Conservation (phyloP, 2,797 vertebrate genomes). For the Hydrolagus colliei region DNA sequence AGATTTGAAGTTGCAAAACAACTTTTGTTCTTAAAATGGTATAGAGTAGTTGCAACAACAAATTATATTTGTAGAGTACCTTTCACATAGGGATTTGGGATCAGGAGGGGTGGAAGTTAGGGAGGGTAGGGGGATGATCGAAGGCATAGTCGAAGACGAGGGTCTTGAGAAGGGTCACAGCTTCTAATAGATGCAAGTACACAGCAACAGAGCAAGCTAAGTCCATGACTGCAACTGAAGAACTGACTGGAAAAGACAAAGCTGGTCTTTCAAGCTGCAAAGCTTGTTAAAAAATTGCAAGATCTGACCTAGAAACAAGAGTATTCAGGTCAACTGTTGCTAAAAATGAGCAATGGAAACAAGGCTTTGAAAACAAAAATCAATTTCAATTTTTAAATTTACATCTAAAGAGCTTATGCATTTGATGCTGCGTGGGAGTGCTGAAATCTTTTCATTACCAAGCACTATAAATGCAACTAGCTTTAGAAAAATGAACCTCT, state of each 20-base stretch:
- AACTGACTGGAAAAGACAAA: not conserved
- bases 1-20: not conserved
- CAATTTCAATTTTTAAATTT: not conserved
- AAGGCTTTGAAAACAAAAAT: not conserved
- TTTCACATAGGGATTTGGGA: no score
- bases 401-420: not conserved
- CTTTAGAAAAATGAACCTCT: not conserved
- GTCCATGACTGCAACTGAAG: not conserved
- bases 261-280: not conserved
- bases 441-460: not conserved
- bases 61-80: no score
- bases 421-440: not conserved
- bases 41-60: no score
- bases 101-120: no score
- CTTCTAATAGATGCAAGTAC: not conserved
- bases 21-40: no score
- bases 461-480: not conserved
- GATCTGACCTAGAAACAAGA: not conserved
- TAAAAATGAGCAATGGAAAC: not conserved
- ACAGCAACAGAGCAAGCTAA: not conserved
- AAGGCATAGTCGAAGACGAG: no score
- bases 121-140: no score
- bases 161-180: not conserved
- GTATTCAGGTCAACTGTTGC: not conserved
- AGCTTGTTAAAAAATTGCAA: not conserved